phyloP scores from a whole-genome alignment of 2,888 invertebrate genomes.

The Anticlea derivata region DNA sequence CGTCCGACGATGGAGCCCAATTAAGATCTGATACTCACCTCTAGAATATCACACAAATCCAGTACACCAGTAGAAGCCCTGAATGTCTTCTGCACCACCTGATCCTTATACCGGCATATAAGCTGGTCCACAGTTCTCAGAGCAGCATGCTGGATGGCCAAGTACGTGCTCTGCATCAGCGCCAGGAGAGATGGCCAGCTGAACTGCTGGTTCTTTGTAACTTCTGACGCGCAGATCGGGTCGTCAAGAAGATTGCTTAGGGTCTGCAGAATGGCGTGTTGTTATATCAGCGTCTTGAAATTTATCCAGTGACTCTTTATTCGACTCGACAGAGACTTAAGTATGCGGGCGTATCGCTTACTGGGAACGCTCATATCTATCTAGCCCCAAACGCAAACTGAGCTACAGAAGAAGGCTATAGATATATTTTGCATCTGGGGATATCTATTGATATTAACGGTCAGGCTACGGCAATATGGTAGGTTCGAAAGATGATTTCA shows the following conservation, averaged over 20 bases:
- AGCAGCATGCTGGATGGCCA: conserved; percentile 78
- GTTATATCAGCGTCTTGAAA: neutral
- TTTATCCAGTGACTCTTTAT: too few species aligned
- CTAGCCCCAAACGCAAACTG: too few species aligned
- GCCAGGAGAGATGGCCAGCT: conserved; percentile 73
- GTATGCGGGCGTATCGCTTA: too few species aligned
- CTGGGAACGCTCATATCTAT: too few species aligned
- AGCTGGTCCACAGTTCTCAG: conserved; percentile 73
- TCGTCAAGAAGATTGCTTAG: conserved; percentile 80
- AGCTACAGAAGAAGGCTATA: too few species aligned
- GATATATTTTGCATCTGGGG: too few species aligned
- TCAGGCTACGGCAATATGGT: too few species aligned
- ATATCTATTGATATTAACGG: too few species aligned
- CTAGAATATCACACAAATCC: conserved; percentile 77
- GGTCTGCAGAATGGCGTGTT: conserved; percentile 47
- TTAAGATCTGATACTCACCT: conserved; percentile 59
- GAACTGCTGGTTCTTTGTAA: conserved; percentile 77
- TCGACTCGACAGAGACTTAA: too few species aligned
- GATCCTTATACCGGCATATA: conserved; percentile 72
- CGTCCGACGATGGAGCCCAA: too few species aligned
- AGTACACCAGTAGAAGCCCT: conserved; percentile 74
- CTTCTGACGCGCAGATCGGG: conserved; percentile 68
- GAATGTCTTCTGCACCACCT: conserved; percentile 76
- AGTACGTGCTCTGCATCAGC: conserved; percentile 74
- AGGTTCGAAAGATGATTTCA: conserved; percentile 42